Percentiles rank a stretch among this genome's conserved stretches.
Conservation (phyloP, 1,140 invertebrate genomes). For the Rhynchophorus ferrugineus region DNA sequence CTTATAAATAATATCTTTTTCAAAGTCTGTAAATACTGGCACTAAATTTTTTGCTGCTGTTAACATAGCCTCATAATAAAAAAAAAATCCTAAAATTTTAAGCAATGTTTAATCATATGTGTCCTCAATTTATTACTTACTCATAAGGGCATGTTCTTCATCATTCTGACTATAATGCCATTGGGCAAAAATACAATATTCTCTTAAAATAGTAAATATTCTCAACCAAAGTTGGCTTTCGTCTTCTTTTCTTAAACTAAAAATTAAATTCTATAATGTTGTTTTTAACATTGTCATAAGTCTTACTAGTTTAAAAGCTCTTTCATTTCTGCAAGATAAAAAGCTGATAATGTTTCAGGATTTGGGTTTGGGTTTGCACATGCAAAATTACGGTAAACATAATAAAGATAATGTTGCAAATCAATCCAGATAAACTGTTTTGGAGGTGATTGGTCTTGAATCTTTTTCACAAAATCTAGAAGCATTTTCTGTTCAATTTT, state of each 20-base stretch:
- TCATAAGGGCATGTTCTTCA: constrained; percentile 16
- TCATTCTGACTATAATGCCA: constrained; percentile 25
- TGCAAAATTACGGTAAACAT: constrained; percentile 33
- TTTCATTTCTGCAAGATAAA: constrained; percentile 30
- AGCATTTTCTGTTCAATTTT: constrained; percentile 27
- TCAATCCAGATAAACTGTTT: constrained; percentile 30
- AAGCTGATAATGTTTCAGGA: constrained; percentile 21
- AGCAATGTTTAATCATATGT: not conserved
- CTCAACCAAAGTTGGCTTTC: constrained; percentile 30
- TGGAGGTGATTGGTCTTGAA: constrained; percentile 28
- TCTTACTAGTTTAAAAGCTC: constrained; percentile 26
- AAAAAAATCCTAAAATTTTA: constrained; percentile 28
- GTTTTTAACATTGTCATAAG: not conserved
- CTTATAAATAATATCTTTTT: constrained; percentile 27
- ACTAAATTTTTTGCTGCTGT: constrained; percentile 28
- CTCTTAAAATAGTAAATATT: constrained; percentile 27
- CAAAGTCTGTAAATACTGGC: constrained; percentile 28
- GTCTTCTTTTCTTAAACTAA: constrained; percentile 25
- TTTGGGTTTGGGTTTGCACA: constrained; percentile 24
- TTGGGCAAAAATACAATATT: constrained; percentile 31
- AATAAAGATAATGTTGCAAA: constrained; percentile 35
- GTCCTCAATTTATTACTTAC: constrained; percentile 6
- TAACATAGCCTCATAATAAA: constrained; percentile 32
- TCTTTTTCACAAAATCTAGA: constrained; percentile 31
- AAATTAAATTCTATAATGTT: constrained; percentile 7